phyloP scores from a whole-genome alignment of 2,113 vertebrate species.

The Megaceryle maxima region DNA sequence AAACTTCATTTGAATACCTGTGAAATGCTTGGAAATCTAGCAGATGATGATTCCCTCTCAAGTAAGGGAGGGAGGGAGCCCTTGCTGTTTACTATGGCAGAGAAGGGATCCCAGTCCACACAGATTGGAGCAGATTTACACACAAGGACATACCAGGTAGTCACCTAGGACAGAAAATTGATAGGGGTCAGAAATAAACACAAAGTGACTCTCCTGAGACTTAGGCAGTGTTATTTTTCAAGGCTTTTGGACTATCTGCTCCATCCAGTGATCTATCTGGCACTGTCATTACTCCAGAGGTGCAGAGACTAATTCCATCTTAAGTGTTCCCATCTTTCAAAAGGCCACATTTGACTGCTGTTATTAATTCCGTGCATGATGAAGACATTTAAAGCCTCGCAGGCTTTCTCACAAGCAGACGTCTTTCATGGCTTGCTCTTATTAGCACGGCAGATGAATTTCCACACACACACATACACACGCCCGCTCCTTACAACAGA shows the following conservation, averaged over 20 bases:
- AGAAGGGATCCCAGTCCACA: background rate
- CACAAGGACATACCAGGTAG: background rate
- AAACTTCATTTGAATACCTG: background rate
- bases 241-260: background rate
- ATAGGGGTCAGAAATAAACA: background rate
- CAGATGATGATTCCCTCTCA: background rate
- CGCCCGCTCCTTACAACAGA: background rate
- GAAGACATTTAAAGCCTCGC: conserved; percentile 22
- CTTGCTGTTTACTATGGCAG: background rate
- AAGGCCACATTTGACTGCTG: background rate
- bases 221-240: background rate
- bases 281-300: background rate
- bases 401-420: background rate
- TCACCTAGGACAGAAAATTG: background rate
- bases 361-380: background rate
- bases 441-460: background rate
- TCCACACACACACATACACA: background rate
- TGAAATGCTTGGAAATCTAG: background rate
- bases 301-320: background rate
- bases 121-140: background rate
- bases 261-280: background rate
- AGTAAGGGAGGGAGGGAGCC: background rate
- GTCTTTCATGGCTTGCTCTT: background rate
- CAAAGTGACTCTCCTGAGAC: background rate
- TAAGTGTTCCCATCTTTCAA: background rate